phyloP scores from a whole-genome alignment of 2,888 invertebrate genomes.

The Thelaira solivaga region DNA sequence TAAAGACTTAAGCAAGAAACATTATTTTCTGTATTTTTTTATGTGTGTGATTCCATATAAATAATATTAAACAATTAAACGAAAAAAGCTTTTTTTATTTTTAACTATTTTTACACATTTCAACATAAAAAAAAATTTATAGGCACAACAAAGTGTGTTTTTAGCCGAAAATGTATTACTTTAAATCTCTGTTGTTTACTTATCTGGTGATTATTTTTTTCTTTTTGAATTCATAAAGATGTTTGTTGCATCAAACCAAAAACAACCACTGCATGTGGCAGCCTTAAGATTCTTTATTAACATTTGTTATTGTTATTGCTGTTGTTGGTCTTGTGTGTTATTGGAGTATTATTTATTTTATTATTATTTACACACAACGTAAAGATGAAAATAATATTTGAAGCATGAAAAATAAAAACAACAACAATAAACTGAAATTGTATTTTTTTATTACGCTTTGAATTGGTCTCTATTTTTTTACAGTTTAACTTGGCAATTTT shows the following conservation, averaged over 20 bases:
- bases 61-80: too few species aligned
- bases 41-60: too few species aligned
- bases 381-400: conserved; percentile 33
- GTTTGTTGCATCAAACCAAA: conserved; percentile 33
- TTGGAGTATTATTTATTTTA: conserved; percentile 52
- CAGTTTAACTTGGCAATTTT: conserved; percentile 23
- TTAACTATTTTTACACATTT: too few species aligned
- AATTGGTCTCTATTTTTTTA: conserved; percentile 44
- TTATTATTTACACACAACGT: conserved; percentile 53
- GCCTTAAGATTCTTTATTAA: conserved; percentile 38
- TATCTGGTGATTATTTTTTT: neutral
- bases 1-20: too few species aligned
- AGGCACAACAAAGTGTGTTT: too few species aligned
- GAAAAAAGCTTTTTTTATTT: too few species aligned
- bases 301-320: neutral
- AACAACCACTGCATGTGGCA: conserved; percentile 58
- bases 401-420: neutral
- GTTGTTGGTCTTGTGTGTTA: conserved; percentile 20
- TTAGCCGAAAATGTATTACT: too few species aligned
- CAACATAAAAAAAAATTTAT: too few species aligned
- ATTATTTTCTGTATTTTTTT: too few species aligned
- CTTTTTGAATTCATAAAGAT: conserved; percentile 30
- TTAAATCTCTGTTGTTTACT: conserved; percentile 13
- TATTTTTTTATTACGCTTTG: conserved; percentile 52
- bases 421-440: conserved; percentile 19